Evolutionary conservation across 2,113 vertebrate species (phyloP).

Genomic region (Hyaena hyaena): DNA sequence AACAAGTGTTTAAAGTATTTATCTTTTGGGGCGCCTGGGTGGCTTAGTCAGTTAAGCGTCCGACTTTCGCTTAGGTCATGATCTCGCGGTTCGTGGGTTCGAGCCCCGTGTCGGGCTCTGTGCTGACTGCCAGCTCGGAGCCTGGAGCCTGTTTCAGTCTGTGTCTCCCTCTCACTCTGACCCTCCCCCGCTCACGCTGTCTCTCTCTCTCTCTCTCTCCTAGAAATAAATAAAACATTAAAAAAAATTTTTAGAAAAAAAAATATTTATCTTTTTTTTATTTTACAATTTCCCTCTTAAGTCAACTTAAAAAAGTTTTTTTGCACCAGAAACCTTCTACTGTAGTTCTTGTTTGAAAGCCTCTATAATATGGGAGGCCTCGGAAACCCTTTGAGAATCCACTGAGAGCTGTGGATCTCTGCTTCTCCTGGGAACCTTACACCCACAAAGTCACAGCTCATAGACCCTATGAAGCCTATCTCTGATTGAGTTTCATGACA

Average conservation of each 20-base stretch:
- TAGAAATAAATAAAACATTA: too few species aligned
- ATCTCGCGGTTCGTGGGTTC: too few species aligned
- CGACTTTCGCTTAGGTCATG: too few species aligned
- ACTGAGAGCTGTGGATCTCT: not conserved
- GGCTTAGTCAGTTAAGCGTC: too few species aligned
- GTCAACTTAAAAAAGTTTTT: not conserved
- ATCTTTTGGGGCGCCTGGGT: too few species aligned
- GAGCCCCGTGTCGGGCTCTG: too few species aligned
- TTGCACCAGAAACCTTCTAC: not conserved
- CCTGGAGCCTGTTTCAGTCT: too few species aligned
- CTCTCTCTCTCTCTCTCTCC: too few species aligned
- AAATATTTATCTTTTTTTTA: not conserved
- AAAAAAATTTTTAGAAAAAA: too few species aligned
- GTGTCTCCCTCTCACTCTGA: too few species aligned
- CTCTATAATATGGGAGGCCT: not conserved
- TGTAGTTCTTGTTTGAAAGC: not conserved
- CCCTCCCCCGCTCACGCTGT: too few species aligned
- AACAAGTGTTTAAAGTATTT: not conserved
- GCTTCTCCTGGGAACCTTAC: not conserved
- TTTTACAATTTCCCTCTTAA: not conserved
- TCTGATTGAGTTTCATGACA: not conserved
- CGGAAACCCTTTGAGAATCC: not conserved
- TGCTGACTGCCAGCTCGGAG: too few species aligned
- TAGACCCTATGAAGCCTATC: not conserved
- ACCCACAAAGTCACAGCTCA: not conserved